phyloP scores from a whole-genome alignment of 2,888 invertebrate species.

The Anoncus sp. region DNA sequence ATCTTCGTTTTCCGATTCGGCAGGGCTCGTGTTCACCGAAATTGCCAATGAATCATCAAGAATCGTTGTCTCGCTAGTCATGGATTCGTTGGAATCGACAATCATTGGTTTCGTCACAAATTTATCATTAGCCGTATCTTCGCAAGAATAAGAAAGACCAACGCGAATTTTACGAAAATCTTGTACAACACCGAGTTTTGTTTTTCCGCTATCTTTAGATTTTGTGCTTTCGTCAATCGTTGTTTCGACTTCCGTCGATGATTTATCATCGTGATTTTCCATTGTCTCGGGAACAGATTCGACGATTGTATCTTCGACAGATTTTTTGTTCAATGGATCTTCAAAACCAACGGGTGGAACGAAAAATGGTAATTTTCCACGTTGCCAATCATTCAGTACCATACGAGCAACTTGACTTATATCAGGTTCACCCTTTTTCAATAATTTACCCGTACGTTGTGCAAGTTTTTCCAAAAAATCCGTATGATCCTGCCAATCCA shows the following conservation, averaged over 20 bases:
- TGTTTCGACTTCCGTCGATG: conserved; percentile 42
- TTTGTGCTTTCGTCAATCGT: conserved; percentile 15
- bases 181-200: conserved; percentile 87
- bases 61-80: conserved; percentile 81
- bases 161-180: conserved; percentile 93
- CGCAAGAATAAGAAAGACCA: conserved; percentile 87
- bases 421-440: conserved; percentile 99
- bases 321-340: conserved; percentile 84
- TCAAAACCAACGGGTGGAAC: conserved; percentile 90
- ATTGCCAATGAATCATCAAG: conserved; percentile 33
- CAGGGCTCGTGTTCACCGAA: conserved; percentile 32
- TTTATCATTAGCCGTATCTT: conserved; percentile 81
- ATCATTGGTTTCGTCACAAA: conserved; percentile 42
- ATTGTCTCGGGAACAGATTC: conserved; percentile 81
- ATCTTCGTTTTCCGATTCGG: conserved; percentile 70
- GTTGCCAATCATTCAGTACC: conserved; percentile 99
- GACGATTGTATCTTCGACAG: conserved; percentile 75
- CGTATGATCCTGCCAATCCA: conserved; percentile 90
- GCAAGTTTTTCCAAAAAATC: conserved; percentile 98
- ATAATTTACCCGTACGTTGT: conserved; percentile 92
- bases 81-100: conserved; percentile 80
- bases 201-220: conserved; percentile 58
- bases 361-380: conserved; percentile 98
- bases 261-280: conserved; percentile 24
- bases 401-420: conserved; percentile 94